A percentile compares a stretch with the other conserved stretches of the same genome.
Conservation (phyloP, 2,888 invertebrate genomes). For the Ichneumon xanthorius region DNA sequence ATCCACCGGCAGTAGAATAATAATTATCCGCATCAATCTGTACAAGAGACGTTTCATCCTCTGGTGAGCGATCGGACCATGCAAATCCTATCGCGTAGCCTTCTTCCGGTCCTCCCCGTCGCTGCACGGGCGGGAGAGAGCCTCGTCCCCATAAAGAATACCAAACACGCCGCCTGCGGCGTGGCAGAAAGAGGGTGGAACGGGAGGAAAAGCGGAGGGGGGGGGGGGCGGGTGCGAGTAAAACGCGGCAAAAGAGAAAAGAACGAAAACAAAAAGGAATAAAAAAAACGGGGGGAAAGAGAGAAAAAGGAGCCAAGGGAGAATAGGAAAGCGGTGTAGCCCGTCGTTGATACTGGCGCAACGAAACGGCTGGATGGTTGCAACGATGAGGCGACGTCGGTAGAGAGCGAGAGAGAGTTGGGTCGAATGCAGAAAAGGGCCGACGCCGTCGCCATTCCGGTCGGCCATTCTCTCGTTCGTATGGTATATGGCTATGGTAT, state of each 20-base stretch:
- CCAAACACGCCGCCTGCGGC: slow-evolving; percentile 64
- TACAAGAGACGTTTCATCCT: slow-evolving; percentile 45
- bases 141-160: slow-evolving; percentile 62
- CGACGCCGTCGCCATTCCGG: slow-evolving; percentile 57
- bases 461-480: slow-evolving; percentile 51
- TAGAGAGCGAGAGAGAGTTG: slow-evolving; percentile 61
- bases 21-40: slow-evolving; percentile 69
- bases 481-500: slow-evolving; percentile 38
- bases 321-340: slow-evolving; percentile 51
- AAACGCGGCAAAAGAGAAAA: slow-evolving; percentile 25
- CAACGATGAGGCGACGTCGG: slow-evolving; percentile 60
- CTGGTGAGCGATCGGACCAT: slow-evolving; percentile 60
- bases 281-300: neutral
- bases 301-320: slow-evolving; percentile 31
- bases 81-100: slow-evolving; percentile 56
- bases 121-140: neutral
- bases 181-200: slow-evolving; percentile 50
- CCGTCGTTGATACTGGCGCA: slow-evolving; percentile 39
- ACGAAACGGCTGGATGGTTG: slow-evolving; percentile 66
- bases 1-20: slow-evolving; percentile 56
- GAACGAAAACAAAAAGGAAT: slow-evolving; percentile 19
- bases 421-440: slow-evolving; percentile 74
- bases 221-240: neutral
- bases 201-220: slow-evolving; percentile 16
- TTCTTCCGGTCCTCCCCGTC: slow-evolving; percentile 26